Base-by-base conservation (phyloP, 2,797 vertebrate genomes). In the Sebastes nivosus region DNA sequence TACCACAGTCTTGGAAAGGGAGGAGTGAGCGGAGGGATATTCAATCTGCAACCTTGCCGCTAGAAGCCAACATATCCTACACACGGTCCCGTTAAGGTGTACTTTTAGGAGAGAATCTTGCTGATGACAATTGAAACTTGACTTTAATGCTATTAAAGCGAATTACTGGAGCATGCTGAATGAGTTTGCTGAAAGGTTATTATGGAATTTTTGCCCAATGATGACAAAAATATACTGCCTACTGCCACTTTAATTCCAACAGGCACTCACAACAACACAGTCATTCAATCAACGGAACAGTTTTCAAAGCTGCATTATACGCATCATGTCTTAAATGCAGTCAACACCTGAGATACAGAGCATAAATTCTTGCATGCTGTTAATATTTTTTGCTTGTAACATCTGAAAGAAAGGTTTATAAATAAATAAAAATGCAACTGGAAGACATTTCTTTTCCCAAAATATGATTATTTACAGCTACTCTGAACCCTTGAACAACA, bases 291-390 rank as follows among this genome's bases (percentile, higher is more conserved):
- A 59, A 70, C n/a, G 9, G n/a, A 66, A 80, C 32, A 54, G 20
- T 52, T 72, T 74, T 68, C 64, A 75, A 71, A 72, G 74, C 84
- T 87, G 83, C 87, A 89, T 66, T 46, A 63, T 55, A 72, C 24
- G 36, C 8, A 72, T 2, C 8, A 72, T 2, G 73, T 89, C 54
- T 9, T 86, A 22, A 82, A 82, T 75, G 80, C 75, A 81, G 70
- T 80, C 61, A 63, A 82, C 83, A 90, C 92, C 91, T 93, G 92
- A 93, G 92, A 86, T 88, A 87, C 72, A 63, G 79, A 82, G 83
- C 79, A 81, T 29, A 70, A 65, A 59, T 58, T 34, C 27, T 79
- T 74, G 63, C 90, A 92, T 90, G 90, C 87, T 75, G 64, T 75
- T 64, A 69, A 79, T 67, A 66, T n/a, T 32, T 32, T 80, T 76